A percentile compares a stretch with the other conserved stretches of the same genome.
These are phyloP conservation scores for Hirtodrosophila confusa DNA, from an alignment of 2,888 invertebrate species.

Conservation along the genomic window DNA sequence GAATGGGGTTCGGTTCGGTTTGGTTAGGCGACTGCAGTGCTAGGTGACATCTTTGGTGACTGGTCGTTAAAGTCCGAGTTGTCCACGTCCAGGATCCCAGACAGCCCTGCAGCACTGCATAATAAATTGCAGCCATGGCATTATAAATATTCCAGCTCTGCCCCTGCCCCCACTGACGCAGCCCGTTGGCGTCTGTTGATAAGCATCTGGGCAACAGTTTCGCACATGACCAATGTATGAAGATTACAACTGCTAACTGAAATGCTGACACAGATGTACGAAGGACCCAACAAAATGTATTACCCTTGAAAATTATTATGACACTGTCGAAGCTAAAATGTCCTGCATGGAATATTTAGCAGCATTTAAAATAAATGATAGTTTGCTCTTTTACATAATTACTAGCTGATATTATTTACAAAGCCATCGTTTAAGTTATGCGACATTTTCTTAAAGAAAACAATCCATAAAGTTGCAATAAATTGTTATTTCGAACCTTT, in stretches of 20 bases:
- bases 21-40: constrained; percentile 41
- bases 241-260: constrained; percentile 69
- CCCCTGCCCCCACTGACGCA: constrained; percentile 21
- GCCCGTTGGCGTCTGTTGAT: constrained; percentile 60
- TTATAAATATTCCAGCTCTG: constrained; percentile 76
- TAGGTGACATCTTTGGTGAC: constrained; percentile 80
- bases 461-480: too few species aligned
- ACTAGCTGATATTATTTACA: too few species aligned
- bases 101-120: constrained; percentile 70
- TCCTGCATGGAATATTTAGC: neutral
- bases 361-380: too few species aligned
- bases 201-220: constrained; percentile 81
- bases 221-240: constrained; percentile 76
- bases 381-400: too few species aligned
- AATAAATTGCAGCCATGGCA: constrained; percentile 81
- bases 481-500: too few species aligned
- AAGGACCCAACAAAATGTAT: constrained; percentile 14
- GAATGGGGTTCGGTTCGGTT: constrained; percentile 25
- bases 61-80: constrained; percentile 37
- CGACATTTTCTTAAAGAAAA: too few species aligned
- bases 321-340: constrained; percentile 15
- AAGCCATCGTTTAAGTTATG: too few species aligned
- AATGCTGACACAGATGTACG: constrained; percentile 71
- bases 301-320: constrained; percentile 12
- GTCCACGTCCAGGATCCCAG: constrained; percentile 34